These are phyloP conservation scores for Bos javanicus DNA, from an alignment of 2,113 vertebrate species.

Conservation along the genomic window DNA sequence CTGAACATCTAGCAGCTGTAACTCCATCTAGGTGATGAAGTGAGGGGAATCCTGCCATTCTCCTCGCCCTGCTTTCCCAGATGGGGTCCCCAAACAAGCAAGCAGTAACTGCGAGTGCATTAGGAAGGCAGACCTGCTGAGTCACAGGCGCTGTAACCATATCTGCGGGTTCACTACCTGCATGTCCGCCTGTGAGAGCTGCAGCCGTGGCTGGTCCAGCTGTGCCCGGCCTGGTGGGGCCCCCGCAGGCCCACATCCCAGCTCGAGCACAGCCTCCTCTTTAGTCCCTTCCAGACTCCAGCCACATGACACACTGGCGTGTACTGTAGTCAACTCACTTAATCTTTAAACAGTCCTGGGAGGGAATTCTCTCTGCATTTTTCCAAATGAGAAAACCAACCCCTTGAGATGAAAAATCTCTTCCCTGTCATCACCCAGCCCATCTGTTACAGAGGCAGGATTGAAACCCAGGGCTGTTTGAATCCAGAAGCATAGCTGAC, in stretches of 20 bases:
- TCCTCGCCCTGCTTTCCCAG: background rate
- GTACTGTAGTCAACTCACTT: background rate
- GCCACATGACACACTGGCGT: background rate
- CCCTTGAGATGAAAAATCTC: background rate
- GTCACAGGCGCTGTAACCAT: background rate
- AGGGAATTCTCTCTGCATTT: background rate
- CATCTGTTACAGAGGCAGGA: background rate
- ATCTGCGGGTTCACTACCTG: background rate
- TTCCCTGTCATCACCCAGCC: background rate
- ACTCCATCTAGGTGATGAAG: background rate
- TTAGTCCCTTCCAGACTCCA: background rate
- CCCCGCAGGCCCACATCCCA: background rate
- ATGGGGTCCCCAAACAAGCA: background rate
- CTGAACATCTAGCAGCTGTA: background rate
- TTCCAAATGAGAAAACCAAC: background rate
- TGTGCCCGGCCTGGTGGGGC: background rate
- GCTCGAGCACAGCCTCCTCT: background rate
- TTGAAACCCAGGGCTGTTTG: background rate
- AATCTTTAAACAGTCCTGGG: background rate
- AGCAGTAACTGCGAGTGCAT: accelerated
- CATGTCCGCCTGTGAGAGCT: background rate
- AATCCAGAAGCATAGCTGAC: background rate
- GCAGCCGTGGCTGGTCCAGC: background rate
- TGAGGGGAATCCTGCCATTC: background rate
- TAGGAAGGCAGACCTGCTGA: background rate